phyloP scores from a whole-genome alignment of 2,888 invertebrate genomes.

The Trichopria drosophilae region DNA sequence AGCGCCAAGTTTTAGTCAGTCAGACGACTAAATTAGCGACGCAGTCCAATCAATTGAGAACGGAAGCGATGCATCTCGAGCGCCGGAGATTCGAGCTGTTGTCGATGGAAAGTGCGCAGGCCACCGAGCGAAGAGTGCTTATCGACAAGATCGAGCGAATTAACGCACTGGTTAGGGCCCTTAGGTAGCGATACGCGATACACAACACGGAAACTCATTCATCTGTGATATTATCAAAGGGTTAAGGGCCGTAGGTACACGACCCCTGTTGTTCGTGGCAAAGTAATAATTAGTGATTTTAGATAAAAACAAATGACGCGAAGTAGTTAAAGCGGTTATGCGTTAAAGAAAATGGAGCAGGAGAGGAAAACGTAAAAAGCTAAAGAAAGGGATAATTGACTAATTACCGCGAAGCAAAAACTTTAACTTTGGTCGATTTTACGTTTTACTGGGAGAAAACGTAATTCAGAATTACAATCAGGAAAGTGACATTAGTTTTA shows the following conservation, averaged over 20 bases:
- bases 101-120: conserved; percentile 46
- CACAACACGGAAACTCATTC: conserved; percentile 57
- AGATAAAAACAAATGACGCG: conserved; percentile 32
- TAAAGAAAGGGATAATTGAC: too few relatives aligned
- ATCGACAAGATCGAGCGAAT: conserved; percentile 52
- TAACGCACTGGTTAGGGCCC: conserved; percentile 49
- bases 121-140: conserved; percentile 49
- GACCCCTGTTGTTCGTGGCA: conserved; percentile 35
- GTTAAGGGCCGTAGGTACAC: conserved; percentile 52
- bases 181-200: conserved; percentile 55
- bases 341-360: too few relatives aligned
- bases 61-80: conserved; percentile 50
- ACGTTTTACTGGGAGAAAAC: too few relatives aligned
- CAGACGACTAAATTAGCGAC: conserved; percentile 49
- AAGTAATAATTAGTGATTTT: conserved; percentile 34
- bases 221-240: conserved; percentile 57
- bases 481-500: conserved; percentile 28
- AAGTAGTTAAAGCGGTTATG: conserved; percentile 33
- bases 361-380: too few relatives aligned
- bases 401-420: too few relatives aligned
- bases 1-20: conserved; percentile 46
- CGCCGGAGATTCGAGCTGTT: conserved; percentile 49
- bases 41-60: conserved; percentile 47
- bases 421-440: too few relatives aligned
- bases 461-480: too few relatives aligned